Base-by-base conservation (phyloP, 2,888 invertebrate species). In the Netelia inedita region DNA sequence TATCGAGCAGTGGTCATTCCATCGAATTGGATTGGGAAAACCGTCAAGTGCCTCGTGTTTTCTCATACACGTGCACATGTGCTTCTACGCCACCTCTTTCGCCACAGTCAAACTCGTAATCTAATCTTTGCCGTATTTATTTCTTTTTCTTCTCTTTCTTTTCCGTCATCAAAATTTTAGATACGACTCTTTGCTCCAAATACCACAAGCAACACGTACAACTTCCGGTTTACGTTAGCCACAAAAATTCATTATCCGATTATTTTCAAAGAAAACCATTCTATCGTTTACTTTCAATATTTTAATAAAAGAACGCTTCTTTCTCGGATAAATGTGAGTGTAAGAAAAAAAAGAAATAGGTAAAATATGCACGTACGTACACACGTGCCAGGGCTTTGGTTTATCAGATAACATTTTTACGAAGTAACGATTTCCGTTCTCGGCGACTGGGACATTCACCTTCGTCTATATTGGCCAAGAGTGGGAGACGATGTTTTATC, bases 11-110 rank as follows among this genome's bases (percentile, higher is more conserved):
- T 82, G 84, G 85, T 82, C 88, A 86, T 85, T 86, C 86, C 87
- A 88, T 88, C 88, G 82, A 89, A 91, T 92, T 89, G 91, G 92
- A 92, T 93, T 93, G 85, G 86, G 93, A 93, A 92, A 89, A 91
- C 93, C 73, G 82, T 87, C 53, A 86, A 79, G 82, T 89, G 84
- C 85, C 76, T 83, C 87, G 86, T 89, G 83, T 91, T 91, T 90
- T 82, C 83, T 76, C 87, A 82, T 82, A 89, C 88, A 87, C 84
- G 88, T 87, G 85, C 82, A 65, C 50, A 72, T 69, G 57, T 75
- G 65, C 55, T 68, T 68, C 23, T n/a, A 66, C 57, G 21, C 57
- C 16, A 57, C 23, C 61, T 35, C 63, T 73, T 50, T 63, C 63
- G 61, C 71, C 68, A 41, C 59, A 68, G 53, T 14, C 69, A 46